Evolutionary conservation across 35 echinoderm and acorn worm genomes (phyloP).

Genomic region (Amphiura filiformis): DNA sequence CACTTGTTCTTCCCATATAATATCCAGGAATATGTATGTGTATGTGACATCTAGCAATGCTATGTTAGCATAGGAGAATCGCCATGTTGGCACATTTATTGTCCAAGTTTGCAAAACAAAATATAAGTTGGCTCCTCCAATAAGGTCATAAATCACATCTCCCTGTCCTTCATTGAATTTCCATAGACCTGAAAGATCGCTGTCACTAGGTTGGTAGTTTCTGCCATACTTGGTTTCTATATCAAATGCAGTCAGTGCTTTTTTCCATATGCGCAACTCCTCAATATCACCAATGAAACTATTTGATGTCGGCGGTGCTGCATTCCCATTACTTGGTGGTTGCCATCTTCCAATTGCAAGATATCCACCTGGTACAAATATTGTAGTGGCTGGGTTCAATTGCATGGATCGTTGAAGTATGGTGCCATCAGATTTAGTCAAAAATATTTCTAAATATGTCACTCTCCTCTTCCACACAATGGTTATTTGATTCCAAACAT

Average conservation of each 20-base stretch:
- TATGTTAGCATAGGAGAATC: conserved; percentile 57
- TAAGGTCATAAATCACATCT: conserved; percentile 30
- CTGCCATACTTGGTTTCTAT: conserved; percentile 23
- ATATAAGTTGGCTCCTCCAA: conserved; percentile 35
- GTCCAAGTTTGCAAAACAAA: conserved; percentile 33
- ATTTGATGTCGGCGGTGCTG: conserved; percentile 13
- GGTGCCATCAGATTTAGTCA: conserved; percentile 8
- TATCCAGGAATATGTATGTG: conserved; percentile 6
- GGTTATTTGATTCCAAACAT: conserved; percentile 56
- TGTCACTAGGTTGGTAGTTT: conserved; percentile 35
- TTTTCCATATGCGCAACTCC: conserved; percentile 77
- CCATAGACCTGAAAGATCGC: conserved; percentile 60
- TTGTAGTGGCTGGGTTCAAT: neutral
- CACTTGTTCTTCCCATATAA: neutral
- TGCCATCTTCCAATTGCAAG: conserved; percentile 66
- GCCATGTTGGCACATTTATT: conserved; percentile 41
- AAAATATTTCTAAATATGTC: conserved; percentile 22
- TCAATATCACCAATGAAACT: conserved; percentile 57
- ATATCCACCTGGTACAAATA: conserved; percentile 52
- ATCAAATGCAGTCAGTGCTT: conserved; percentile 46
- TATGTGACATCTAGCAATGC: conserved; percentile 29
- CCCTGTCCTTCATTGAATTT: conserved; percentile 90
- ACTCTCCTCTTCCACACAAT: conserved; percentile 49
- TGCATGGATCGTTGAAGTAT: neutral
- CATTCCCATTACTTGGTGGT: conserved; percentile 39